Evolutionary conservation across 2,888 invertebrate species (phyloP), one percentile per base, ranked within the genome.

Genomic region (Ochlodes sylvanus): DNA sequence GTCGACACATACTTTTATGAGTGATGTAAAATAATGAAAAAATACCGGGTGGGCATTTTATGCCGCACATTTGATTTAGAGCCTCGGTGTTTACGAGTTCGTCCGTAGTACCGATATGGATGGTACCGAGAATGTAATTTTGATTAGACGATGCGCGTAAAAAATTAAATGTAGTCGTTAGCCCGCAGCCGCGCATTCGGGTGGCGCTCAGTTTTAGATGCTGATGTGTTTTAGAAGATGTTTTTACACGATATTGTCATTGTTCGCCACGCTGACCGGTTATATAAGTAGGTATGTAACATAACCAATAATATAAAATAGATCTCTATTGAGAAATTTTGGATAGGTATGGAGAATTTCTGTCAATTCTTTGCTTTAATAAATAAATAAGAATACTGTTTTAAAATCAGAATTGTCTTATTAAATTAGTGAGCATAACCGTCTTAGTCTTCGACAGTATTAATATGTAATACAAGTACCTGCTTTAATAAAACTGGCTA

Each of bases 11-110:
- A 84, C 82, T 84, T 91, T 92, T 91, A 91, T 82, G 86, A 80
- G 79, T 80, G 88, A 89, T 87, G 90, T 89, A 86, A 88, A 90
- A 89, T 88, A 89, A 90, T 90, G 88, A 89, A 90, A 86, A 89
- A 90, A 89, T 87, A 87, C 87, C 88, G 80, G 78, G 80, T 81
- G 75, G 78, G 74, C 76, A 79, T 80, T 84, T 87, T 86, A 86
- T 82, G 84, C 75, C 74, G 71, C 75, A 70, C 74, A 75, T 87
- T 86, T 90, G 91, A 91, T 92, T 92, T 92, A 92, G 82, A 76
- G 78, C 76, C 73, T 63, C 69, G 69, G 71, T 77, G 80, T 81
- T 88, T 86, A 77, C 82, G 84, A 77, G 78, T 70, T 67, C 72
- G 38, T 7, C 17, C 44, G 77, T 74, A 77, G 77, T 78, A 76